Conservation (phyloP, 2,113 vertebrate genomes). For the Nerophis lumbriciformis region DNA sequence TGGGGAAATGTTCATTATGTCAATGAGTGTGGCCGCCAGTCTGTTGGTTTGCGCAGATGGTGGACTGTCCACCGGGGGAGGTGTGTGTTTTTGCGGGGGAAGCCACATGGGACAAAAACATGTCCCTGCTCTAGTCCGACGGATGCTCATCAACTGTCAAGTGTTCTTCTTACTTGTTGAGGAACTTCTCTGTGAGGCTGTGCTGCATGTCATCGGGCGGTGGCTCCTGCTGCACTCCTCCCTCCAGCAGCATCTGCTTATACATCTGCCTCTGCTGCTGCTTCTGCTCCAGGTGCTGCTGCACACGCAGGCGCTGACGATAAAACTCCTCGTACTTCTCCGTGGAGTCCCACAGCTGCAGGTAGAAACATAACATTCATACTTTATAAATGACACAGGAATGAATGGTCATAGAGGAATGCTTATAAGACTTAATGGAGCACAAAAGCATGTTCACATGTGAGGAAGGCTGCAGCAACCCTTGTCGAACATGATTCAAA, state of each 20-base stretch:
- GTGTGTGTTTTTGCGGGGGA: background rate
- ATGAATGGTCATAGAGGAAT: background rate
- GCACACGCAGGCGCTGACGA: slow-evolving; percentile 89
- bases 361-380: background rate
- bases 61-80: slow-evolving; percentile 11
- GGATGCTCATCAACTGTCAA: slow-evolving; percentile 23
- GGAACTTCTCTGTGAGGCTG: slow-evolving; percentile 96
- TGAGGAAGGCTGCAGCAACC: background rate
- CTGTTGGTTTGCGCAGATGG: slow-evolving; percentile 47
- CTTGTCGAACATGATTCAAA: slow-evolving; percentile 12
- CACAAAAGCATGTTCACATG: background rate
- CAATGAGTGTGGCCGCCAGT: background rate
- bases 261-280: slow-evolving; percentile 93
- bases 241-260: slow-evolving; percentile 95
- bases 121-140: slow-evolving; percentile 17
- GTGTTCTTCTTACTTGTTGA: slow-evolving; percentile 79
- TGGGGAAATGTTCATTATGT: slow-evolving; percentile 41
- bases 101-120: slow-evolving; percentile 38
- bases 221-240: slow-evolving; percentile 90
- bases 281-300: slow-evolving; percentile 98
- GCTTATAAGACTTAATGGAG: background rate
- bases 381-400: background rate
- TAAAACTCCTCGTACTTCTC: slow-evolving; percentile 98
- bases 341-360: slow-evolving; percentile 87
- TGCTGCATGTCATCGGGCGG: slow-evolving; percentile 78